Evolutionary conservation across 2,113 vertebrate species (phyloP), one percentile per base, ranked within the genome.

Genomic region (Cyanistes caeruleus): DNA sequence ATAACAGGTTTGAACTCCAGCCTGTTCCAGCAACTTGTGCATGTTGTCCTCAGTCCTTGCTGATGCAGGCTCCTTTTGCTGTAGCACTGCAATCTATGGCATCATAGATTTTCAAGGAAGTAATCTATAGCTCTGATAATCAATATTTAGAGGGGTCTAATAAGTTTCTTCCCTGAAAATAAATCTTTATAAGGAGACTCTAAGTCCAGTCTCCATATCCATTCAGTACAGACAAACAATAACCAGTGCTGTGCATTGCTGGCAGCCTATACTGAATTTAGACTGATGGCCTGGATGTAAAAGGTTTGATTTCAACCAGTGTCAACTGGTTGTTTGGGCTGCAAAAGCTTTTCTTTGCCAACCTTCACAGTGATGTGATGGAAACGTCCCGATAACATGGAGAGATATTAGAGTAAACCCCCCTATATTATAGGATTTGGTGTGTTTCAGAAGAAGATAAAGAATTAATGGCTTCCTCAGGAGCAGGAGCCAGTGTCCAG

Each of bases 21-120:
- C 28, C 25, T 56, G 2, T 30, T 68, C 23, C 76, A 52, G 37
- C 7, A 84, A 37, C 30, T n/a, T 21, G 7, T 31, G 31, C 15
- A 31, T 0, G 0, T 60, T 3, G 2, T 41, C 19, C 35, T 28
- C 25, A 27, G 41, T 58, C 69, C 43, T 22, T 46, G 46, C 62
- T 25, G 22, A 49, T 30, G 7, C 25, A 60, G n/a, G 15, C 27
- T 52, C 7, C 24, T 76, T 60, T 53, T n/a, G 28, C 33, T 74
- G 35, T 30, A 37, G 44, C 19, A 4, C 41, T 69, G 28, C 55
- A 30, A 14, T 23, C 28, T 53, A 6, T 10, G 22, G 35, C 16
- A 25, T 46, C 39, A 18, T 6, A 23, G 10, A 24, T 44, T 82
- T 78, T 90, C 48, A 65, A 53, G 25, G 30, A 84, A 63, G 18